A percentile compares a stretch with the other conserved stretches of the same genome.
Conservation (phyloP, 2,797 vertebrate species). For the Tokudaia tokunoshimensis region DNA sequence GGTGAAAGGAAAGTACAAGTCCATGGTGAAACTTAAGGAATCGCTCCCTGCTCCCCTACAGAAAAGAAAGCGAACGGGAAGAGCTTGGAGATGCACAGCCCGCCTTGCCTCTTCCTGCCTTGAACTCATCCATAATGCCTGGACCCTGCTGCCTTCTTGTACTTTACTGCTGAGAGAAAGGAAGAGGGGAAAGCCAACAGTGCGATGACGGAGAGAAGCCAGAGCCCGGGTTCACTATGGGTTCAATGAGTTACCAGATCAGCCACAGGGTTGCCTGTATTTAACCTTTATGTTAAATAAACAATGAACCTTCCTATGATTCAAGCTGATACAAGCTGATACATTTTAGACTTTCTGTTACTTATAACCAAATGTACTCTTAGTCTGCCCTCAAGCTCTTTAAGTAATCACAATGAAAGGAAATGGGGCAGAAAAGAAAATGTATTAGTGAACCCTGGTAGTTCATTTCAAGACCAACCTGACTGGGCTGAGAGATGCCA, state of each 20-base stretch:
- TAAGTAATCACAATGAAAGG: constrained; percentile 2
- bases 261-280: background rate
- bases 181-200: background rate
- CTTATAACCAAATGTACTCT: background rate
- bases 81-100: background rate
- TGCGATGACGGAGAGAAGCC: background rate
- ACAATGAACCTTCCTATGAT: background rate
- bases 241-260: background rate
- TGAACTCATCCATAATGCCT: background rate
- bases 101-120: background rate
- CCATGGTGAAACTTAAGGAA: background rate
- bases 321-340: background rate
- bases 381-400: constrained; percentile 8
- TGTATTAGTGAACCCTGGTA: background rate
- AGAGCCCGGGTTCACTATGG: background rate
- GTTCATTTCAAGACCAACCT: background rate
- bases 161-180: background rate
- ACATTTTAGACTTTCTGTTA: background rate
- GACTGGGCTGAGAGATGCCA: background rate
- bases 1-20: background rate
- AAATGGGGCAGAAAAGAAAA: constrained; percentile 1
- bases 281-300: background rate
- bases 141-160: background rate
- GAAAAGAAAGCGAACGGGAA: background rate
- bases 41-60: background rate